phyloP scores from a whole-genome alignment of 2,113 vertebrate genomes.

The Dascyllus trimaculatus region DNA sequence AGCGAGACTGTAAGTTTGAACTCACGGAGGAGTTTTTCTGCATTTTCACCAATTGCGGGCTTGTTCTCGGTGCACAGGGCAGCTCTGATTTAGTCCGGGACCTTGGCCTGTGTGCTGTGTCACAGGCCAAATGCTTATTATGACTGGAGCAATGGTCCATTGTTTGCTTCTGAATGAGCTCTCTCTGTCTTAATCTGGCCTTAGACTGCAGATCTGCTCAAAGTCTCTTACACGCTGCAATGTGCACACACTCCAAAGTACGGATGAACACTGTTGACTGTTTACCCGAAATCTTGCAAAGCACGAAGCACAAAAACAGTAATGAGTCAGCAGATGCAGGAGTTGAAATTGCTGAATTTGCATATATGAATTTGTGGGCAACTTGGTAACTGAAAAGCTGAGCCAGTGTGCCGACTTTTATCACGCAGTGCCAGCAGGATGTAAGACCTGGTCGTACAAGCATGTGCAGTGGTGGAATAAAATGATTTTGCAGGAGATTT shows the following conservation, averaged over 20 bases:
- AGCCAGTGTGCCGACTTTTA: background rate
- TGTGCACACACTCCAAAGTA: conserved; percentile 67
- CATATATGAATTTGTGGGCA: background rate
- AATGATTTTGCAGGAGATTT: conserved; percentile 2
- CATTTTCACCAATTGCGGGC: conserved; percentile 33
- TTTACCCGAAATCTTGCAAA: conserved; percentile 42
- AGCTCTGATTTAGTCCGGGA: conserved; percentile 56
- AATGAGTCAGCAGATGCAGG: conserved; percentile 44
- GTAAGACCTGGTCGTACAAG: background rate
- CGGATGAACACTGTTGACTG: conserved; percentile 38
- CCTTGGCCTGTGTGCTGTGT: conserved; percentile 64
- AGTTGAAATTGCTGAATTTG: conserved; percentile 12
- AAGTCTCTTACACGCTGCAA: conserved; percentile 79
- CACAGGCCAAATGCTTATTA: conserved; percentile 80
- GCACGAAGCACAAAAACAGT: conserved; percentile 31
- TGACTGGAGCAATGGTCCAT: conserved; percentile 81
- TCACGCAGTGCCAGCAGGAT: background rate
- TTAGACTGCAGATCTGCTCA: conserved; percentile 78
- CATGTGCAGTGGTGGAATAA: background rate
- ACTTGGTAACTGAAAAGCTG: background rate
- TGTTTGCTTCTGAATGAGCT: conserved; percentile 82
- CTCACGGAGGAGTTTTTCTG: conserved; percentile 22
- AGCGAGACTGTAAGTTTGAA: conserved; percentile 27
- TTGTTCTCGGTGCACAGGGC: conserved; percentile 34
- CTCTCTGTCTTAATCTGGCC: conserved; percentile 82